Percentiles rank a stretch among this genome's conserved stretches.
Conservation (phyloP, 1,140 invertebrate genomes). For the Pseudachorutes palmiensis region DNA sequence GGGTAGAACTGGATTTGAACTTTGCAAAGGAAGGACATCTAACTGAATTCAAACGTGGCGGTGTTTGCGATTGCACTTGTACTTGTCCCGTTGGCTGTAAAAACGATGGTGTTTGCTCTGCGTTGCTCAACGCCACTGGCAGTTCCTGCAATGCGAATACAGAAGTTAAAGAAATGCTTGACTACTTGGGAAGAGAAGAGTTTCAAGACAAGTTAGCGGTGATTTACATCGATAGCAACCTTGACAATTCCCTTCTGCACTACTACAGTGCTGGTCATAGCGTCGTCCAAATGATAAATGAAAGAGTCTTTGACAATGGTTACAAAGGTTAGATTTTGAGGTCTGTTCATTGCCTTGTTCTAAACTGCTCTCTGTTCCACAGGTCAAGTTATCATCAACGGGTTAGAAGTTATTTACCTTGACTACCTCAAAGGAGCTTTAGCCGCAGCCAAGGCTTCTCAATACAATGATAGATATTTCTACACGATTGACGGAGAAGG, state of each 20-base stretch:
- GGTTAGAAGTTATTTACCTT: neutral
- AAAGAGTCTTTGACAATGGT: neutral
- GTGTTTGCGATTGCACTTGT: neutral
- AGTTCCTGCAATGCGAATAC: neutral
- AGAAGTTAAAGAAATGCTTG: neutral
- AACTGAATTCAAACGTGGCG: neutral
- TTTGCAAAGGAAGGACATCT: neutral
- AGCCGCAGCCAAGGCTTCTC: neutral
- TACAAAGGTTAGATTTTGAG: too few species aligned
- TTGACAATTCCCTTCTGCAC: neutral
- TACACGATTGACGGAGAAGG: neutral
- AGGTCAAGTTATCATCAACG: slow-evolving; percentile 3
- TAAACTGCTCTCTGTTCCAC: neutral
- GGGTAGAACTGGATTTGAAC: neutral
- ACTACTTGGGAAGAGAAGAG: neutral
- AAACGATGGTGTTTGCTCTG: neutral
- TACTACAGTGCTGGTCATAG: neutral
- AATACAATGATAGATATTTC: neutral
- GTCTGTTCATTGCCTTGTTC: too few species aligned
- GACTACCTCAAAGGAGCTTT: neutral
- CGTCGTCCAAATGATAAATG: neutral
- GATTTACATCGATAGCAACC: slow-evolving; percentile 9
- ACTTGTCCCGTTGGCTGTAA: neutral
- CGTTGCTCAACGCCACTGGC: neutral
- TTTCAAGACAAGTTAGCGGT: neutral